phyloP scores from a whole-genome alignment of 2,797 vertebrate genomes.

The Thunnus albacares region DNA sequence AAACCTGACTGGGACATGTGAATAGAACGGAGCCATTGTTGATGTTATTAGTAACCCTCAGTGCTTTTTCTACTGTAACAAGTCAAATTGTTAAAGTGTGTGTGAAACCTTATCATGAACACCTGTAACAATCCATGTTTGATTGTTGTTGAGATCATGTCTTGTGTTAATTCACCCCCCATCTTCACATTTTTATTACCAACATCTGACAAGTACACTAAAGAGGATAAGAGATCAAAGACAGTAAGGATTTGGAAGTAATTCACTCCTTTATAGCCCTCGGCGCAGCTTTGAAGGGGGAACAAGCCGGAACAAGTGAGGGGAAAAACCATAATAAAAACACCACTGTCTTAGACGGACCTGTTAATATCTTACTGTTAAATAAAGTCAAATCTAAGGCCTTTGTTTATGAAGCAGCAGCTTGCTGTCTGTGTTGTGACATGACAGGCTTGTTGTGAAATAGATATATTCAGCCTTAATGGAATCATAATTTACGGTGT shows the following conservation, averaged over 20 bases:
- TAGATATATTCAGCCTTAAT: constrained; percentile 32
- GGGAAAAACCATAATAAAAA: constrained; percentile 1
- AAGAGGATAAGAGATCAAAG: neutral
- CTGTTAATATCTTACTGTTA: constrained; percentile 1
- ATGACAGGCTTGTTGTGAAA: constrained; percentile 15
- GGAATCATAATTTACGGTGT: constrained; percentile 25
- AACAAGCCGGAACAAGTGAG: constrained; percentile 18
- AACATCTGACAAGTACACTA: neutral
- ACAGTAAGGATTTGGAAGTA: neutral
- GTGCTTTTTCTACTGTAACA: too few relatives aligned
- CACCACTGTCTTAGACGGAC: neutral
- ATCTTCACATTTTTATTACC: neutral
- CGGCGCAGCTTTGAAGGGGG: constrained; percentile 11
- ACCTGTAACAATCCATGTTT: too few relatives aligned
- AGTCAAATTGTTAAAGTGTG: too few relatives aligned
- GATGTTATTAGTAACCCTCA: too few relatives aligned
- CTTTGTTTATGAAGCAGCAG: constrained; percentile 7
- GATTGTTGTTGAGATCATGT: neutral
- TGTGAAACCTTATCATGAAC: too few relatives aligned
- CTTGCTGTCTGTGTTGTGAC: neutral
- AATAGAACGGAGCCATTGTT: too few relatives aligned
- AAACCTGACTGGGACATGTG: too few relatives aligned
- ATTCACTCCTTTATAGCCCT: constrained; percentile 11
- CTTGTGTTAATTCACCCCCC: neutral
- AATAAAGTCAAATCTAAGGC: neutral